A percentile compares a stretch with the other conserved stretches of the same genome.
Evolutionary conservation across 1,140 invertebrate species (phyloP).

Genomic region (Procambarus virginalis): DNA sequence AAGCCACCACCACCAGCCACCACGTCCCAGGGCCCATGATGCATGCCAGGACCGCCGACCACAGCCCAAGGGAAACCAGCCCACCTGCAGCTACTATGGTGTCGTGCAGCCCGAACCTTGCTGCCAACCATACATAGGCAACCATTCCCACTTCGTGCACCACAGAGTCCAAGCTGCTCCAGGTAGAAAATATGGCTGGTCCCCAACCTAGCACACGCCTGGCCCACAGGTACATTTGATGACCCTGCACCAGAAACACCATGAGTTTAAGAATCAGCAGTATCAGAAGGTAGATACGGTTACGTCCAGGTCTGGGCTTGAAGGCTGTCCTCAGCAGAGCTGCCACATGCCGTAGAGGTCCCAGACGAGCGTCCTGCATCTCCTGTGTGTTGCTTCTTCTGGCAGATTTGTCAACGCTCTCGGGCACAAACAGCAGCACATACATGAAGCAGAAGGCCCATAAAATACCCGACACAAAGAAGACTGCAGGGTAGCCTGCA

Average conservation of each 20-base stretch:
- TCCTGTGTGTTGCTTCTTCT: background rate
- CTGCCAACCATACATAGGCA: slow-evolving; percentile 36
- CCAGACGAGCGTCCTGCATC: background rate
- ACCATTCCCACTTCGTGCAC: slow-evolving; percentile 58
- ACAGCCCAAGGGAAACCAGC: slow-evolving; percentile 41
- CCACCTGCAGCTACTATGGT: slow-evolving; percentile 43
- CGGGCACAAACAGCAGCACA: slow-evolving; percentile 39
- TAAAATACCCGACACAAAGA: slow-evolving; percentile 27
- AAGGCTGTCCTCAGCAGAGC: slow-evolving; percentile 42
- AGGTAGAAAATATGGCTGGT: slow-evolving; percentile 45
- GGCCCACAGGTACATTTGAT: slow-evolving; percentile 59
- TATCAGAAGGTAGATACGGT: slow-evolving; percentile 17
- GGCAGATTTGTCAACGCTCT: slow-evolving; percentile 30
- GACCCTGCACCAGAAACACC: slow-evolving; percentile 56
- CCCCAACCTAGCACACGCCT: slow-evolving; percentile 51
- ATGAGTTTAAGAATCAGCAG: slow-evolving; percentile 41
- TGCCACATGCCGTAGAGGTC: slow-evolving; percentile 47
- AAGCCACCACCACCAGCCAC: slow-evolving; percentile 58
- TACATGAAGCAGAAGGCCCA: slow-evolving; percentile 62
- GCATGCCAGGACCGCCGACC: slow-evolving; percentile 48
- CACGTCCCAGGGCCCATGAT: slow-evolving; percentile 31
- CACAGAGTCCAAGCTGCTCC: slow-evolving; percentile 54
- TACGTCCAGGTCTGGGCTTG: slow-evolving; percentile 19
- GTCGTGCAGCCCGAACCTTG: slow-evolving; percentile 24
- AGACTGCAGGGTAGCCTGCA: slow-evolving; percentile 51